Evolutionary conservation across 1,140 invertebrate species (phyloP), one percentile per base, ranked within the genome.

Genomic region (Samia ricini): DNA sequence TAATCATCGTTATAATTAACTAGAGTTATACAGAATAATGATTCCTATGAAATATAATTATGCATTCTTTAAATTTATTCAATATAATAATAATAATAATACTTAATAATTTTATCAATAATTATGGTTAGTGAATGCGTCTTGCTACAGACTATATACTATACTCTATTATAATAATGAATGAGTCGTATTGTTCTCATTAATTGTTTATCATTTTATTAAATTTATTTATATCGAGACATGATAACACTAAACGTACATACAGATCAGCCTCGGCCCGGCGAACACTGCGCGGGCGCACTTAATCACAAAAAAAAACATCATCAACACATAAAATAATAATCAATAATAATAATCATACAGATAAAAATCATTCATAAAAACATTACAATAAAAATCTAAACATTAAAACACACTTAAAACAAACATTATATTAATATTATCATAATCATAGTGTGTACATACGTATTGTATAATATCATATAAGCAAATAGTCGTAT

Each of bases 11-110:
- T 91, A 91, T 89, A 91, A 88, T 91, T 91, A 91, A 91, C 90
- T 91, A 91, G 87, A 91, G 87, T 91, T 91, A 91, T 91, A 91
- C 89, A 91, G 90, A 91, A 91, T 91, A 91, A 91, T 91, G 89
- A 91, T 91, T 91, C 89, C 89, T 91, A 91, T 91, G 89, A 91
- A 91, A 91, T 91, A 91, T 91, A 91, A 91, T 91, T 91, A 88
- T 89, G 85, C 83, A 88, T 89, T 88, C 77, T 86, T 90, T 89
- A 86, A 85, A 88, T 62, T 89, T 89, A 89, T 87, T 85, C 83
- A 88, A 85, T 90, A 88, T 77, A 80, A 86, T 87, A 85, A 83
- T 85, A 83, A 86, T 86, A 86, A 88, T 89, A 88, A 87, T 89
- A 89, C 83, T 89, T 91, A 89, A 88, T 91, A 89, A 88, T 85